Base-by-base conservation (phyloP, 2,797 vertebrate species). In the Simalia tracyae region DNA sequence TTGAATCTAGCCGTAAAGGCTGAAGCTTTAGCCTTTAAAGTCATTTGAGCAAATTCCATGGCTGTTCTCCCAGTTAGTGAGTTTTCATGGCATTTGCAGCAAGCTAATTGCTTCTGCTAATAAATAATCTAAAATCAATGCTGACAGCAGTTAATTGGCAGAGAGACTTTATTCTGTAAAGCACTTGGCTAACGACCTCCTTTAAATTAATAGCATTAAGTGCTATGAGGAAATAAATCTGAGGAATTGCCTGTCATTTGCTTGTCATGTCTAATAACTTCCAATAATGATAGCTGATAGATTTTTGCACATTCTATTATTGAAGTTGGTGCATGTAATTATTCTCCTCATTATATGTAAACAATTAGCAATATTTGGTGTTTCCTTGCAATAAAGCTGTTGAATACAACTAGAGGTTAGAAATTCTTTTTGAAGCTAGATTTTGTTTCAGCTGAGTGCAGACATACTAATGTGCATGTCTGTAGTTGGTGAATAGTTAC, bases 281-380 rank as follows among this genome's bases (percentile, higher is more conserved):
- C 98, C 98, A 98, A 99, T 99, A 99, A 99, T 99, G 99, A 99
- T 98, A 97, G 98, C 98, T 99, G 99, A 99, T 99, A 99, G 98
- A 99, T 99, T 99, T 99, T 99, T 98, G 98, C 98, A 99, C 98
- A 99, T 98, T 98, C 98, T 98, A 99, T 99, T 99, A 99, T 99
- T 98, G 98, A 98, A 99, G 98, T 98, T 98, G 98, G 98, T 98
- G 98, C 98, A 98, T 98, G 98, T 99, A 99, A 99, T 99, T 99
- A 99, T 99, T 99, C 98, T 99, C 98, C 98, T 99, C 98, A 98
- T 99, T 99, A 99, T 98, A 98, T 98, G 97, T 98, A 99, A 99
- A 99, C 98, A 99, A 99, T 98, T 98, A 98, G 97, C 98, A 98
- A 98, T 98, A 98, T 98, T 98, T 98, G 97, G 97, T 98, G 96